Base-by-base conservation (phyloP, 2,797 vertebrate genomes). In the Babyrousa celebensis region DNA sequence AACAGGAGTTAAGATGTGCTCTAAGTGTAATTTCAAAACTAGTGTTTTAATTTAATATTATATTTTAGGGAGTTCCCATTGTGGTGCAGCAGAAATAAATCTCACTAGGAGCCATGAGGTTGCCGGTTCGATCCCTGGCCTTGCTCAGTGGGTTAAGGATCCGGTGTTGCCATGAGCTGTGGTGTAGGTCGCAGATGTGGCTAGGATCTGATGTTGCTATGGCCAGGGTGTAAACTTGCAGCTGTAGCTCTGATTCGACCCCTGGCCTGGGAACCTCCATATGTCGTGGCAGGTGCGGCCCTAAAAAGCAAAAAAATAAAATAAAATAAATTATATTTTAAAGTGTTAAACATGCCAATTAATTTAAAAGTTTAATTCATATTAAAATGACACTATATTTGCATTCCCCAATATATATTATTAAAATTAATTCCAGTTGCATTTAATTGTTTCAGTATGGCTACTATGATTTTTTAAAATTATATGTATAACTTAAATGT, bases 291-390 rank as follows among this genome's bases (percentile, higher is more conserved):
- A 36, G 36, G 36, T 36, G 36, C 36, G 36, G 36, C 36, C 36
- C 36, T 36, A 36, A 36, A 36, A 36, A 36, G 36, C 36, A 36
- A 36, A 36, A 36, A 36, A 36, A 36, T 36, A 36, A 36, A 36
- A 36, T 36, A 36, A 36, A 36, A 36, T 36, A 36, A 36, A 15
- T 58, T 32, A 58, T 56, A 58, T 83, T 48, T 16, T 58, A 71
- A 67, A 63, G 58, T 40, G 32, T 18, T 68, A 80, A 80, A n/a
- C 29, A 58, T 52, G 21, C 83, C 6, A 75, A 75, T 54, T 70
- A 89, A 54, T 10, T 52, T 92, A n/a, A 62, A 87, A 93, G 43
- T 58, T 27, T 85, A 12, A 74, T 68, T 96, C 5, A 52, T 29
- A 25, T 67, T 85, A 20, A 52, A 62, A 65, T 89, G 2, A 71